These are phyloP conservation scores for Monopterus albus DNA, from an alignment of 2,113 vertebrate species.

Conservation along the genomic window DNA sequence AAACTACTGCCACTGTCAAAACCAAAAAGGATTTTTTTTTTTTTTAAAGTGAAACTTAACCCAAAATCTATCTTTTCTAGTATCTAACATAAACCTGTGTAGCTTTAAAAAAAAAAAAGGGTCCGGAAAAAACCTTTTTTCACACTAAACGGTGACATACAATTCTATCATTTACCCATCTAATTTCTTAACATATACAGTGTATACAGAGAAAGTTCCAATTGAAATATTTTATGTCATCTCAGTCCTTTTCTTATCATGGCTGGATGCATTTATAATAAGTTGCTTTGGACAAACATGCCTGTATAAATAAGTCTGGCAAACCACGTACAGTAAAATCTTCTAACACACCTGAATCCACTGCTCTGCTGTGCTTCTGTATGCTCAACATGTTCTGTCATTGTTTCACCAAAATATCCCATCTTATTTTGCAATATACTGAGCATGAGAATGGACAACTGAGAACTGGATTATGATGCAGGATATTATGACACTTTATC, in stretches of 20 bases:
- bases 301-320: too few relatives aligned
- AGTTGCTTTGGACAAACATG: background rate
- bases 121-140: too few relatives aligned
- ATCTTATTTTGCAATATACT: background rate
- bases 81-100: too few relatives aligned
- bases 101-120: too few relatives aligned
- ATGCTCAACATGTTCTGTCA: background rate
- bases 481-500: constrained; percentile 11
- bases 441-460: background rate
- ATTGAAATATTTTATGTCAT: too few relatives aligned
- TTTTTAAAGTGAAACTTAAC: too few relatives aligned
- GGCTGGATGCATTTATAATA: background rate
- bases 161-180: background rate
- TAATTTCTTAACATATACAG: too few relatives aligned
- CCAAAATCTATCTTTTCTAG: too few relatives aligned
- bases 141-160: background rate
- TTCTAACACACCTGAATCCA: background rate
- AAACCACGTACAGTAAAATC: too few relatives aligned
- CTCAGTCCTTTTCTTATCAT: constrained; percentile 6
- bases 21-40: constrained; percentile 31
- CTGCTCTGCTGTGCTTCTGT: background rate
- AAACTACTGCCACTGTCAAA: constrained; percentile 31
- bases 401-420: background rate
- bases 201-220: too few relatives aligned
- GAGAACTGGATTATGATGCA: background rate